Conservation (phyloP, 2,113 vertebrate species). For the Chloropsis cyanopogon region DNA sequence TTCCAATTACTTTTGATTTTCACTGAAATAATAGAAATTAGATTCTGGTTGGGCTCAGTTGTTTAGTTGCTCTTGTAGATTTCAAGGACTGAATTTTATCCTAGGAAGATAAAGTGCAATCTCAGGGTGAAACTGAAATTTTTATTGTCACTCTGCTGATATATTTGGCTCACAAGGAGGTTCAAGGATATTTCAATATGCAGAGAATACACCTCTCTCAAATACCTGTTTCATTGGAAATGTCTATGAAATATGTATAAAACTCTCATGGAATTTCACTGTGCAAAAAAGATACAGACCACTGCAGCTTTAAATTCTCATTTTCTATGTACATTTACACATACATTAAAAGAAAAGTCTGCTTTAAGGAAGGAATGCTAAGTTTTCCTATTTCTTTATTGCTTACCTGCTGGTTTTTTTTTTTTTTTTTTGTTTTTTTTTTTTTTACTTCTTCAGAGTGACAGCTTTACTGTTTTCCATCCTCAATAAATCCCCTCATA, state of each 20-base stretch:
- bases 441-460: not conserved
- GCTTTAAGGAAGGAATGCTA: not conserved
- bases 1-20: not conserved
- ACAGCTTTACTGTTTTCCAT: not conserved
- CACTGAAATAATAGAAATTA: not conserved
- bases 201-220: not conserved
- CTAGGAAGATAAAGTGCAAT: not conserved
- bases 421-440: not conserved
- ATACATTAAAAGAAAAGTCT: not conserved
- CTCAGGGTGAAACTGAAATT: not conserved
- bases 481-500: not conserved
- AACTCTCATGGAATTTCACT: not conserved
- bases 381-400: not conserved
- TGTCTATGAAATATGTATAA: not conserved
- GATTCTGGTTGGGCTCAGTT: not conserved
- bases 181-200: not conserved
- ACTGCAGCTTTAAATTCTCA: not conserved
- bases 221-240: not conserved
- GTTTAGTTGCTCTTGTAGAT: not conserved
- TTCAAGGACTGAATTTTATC: not conserved
- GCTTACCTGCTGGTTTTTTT: not conserved
- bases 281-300: not conserved
- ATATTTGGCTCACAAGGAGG: not conserved
- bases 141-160: not conserved
- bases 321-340: not conserved